Percentiles rank a stretch among this genome's conserved stretches.
phyloP scores from a whole-genome alignment of 2,113 vertebrate genomes.

The Lophura nycthemera region DNA sequence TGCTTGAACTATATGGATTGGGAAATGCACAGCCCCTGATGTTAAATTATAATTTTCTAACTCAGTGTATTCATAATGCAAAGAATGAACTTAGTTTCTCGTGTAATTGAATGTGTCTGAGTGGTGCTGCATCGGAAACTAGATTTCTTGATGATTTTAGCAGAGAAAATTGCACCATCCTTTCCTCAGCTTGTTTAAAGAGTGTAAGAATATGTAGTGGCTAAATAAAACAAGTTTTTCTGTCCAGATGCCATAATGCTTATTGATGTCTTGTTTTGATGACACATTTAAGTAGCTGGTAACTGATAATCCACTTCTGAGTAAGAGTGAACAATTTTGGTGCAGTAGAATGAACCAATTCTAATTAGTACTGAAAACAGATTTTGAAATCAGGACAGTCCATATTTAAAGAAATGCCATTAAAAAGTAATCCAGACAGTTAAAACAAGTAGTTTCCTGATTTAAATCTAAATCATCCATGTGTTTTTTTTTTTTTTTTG shows the following conservation, averaged over 20 bases:
- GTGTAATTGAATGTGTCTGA: not conserved
- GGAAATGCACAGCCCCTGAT: not conserved
- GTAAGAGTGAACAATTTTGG: not conserved
- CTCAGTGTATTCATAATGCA: not conserved
- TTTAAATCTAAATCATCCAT: not conserved
- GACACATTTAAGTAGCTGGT: not conserved
- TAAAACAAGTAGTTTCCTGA: not conserved
- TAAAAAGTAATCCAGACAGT: not conserved
- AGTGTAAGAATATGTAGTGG: not conserved
- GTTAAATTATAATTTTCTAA: not conserved
- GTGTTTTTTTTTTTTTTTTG: not conserved
- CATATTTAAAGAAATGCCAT: not conserved
- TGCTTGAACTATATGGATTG: not conserved
- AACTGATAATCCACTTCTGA: not conserved
- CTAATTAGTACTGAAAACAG: not conserved
- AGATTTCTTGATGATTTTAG: not conserved
- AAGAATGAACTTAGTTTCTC: not conserved
- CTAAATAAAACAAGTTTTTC: constrained; percentile 16
- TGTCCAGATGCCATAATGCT: not conserved
- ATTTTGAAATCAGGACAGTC: not conserved
- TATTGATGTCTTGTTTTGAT: constrained; percentile 4
- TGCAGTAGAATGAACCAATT: not conserved
- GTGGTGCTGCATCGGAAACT: not conserved
- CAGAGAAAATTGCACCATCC: not conserved
- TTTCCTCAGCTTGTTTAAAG: constrained; percentile 26